phyloP scores from a whole-genome alignment of 64 coral and sea anemone species.

The Acropora yongei region DNA sequence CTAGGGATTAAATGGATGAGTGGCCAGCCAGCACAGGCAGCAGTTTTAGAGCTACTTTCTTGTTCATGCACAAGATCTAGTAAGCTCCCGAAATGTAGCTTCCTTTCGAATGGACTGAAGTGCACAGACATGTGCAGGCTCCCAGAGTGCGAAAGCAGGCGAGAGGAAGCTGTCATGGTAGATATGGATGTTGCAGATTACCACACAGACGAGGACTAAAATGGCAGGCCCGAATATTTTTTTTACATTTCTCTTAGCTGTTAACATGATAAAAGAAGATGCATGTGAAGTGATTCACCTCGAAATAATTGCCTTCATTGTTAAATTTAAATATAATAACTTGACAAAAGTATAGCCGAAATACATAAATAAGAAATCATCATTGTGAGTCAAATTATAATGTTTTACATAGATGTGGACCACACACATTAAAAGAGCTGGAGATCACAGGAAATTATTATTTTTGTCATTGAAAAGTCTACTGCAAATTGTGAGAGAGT shows the following conservation, averaged over 20 bases:
- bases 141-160: background rate
- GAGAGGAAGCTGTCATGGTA: constrained; percentile 15
- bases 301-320: too few relatives aligned
- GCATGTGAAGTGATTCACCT: too few relatives aligned
- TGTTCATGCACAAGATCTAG: too few relatives aligned
- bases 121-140: constrained; percentile 61
- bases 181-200: constrained; percentile 12
- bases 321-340: too few relatives aligned
- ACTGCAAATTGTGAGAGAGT: too few relatives aligned
- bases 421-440: too few relatives aligned
- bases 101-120: constrained; percentile 52
- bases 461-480: too few relatives aligned
- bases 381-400: too few relatives aligned
- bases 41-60: constrained; percentile 30
- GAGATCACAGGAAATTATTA: too few relatives aligned
- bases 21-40: constrained; percentile 45
- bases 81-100: constrained; percentile 9
- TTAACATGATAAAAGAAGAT: background rate
- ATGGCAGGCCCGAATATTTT: background rate
- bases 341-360: too few relatives aligned
- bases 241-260: background rate
- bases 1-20: constrained; percentile 60
- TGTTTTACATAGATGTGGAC: too few relatives aligned
- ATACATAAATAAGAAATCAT: too few relatives aligned
- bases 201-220: constrained; percentile 39